Percentiles rank a stretch among this genome's conserved stretches.
Conservation (phyloP, 2,797 vertebrate genomes). For the Distichodus sexfasciatus region DNA sequence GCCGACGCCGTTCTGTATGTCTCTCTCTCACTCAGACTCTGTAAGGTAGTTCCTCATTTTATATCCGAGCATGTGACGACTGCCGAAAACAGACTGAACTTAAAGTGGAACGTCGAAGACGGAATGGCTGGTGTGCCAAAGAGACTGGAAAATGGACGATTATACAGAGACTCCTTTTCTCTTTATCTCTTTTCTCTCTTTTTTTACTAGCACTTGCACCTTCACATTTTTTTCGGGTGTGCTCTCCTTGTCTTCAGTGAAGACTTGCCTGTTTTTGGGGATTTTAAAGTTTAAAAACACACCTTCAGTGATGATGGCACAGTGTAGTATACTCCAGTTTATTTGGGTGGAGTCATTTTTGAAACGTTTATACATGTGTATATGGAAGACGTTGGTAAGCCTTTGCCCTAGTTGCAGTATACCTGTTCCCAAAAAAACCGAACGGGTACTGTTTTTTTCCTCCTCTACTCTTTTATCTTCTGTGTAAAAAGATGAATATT, state of each 20-base stretch:
- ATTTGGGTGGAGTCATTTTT: conserved; percentile 76
- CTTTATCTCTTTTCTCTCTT: conserved; percentile 40
- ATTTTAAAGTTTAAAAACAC: conserved; percentile 41
- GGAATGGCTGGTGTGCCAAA: conserved; percentile 70
- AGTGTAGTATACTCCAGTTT: conserved; percentile 76
- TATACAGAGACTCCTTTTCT: conserved; percentile 15
- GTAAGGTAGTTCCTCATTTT: conserved; percentile 49
- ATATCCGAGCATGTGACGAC: conserved; percentile 58
- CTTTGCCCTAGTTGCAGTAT: conserved; percentile 63
- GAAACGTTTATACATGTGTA: conserved; percentile 73
- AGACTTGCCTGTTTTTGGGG: conserved; percentile 80
- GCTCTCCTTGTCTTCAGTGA: conserved; percentile 90
- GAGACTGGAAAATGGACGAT: conserved; percentile 64
- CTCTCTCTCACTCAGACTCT: conserved; percentile 67
- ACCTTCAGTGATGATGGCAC: conserved; percentile 67
- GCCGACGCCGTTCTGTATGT: conserved; percentile 59
- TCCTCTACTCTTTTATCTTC: conserved; percentile 61
- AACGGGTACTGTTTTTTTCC: conserved; percentile 64
- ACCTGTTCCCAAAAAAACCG: conserved; percentile 58
- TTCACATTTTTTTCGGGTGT: conserved; percentile 51
- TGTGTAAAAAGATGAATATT: conserved; percentile 61
- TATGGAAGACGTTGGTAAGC: conserved; percentile 62
- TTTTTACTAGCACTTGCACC: conserved; percentile 57
- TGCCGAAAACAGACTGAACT: conserved; percentile 24
- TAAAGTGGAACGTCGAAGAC: conserved; percentile 18